Evolutionary conservation across 2,113 vertebrate species (phyloP).

Genomic region (Aspidoscelis tigris): DNA sequence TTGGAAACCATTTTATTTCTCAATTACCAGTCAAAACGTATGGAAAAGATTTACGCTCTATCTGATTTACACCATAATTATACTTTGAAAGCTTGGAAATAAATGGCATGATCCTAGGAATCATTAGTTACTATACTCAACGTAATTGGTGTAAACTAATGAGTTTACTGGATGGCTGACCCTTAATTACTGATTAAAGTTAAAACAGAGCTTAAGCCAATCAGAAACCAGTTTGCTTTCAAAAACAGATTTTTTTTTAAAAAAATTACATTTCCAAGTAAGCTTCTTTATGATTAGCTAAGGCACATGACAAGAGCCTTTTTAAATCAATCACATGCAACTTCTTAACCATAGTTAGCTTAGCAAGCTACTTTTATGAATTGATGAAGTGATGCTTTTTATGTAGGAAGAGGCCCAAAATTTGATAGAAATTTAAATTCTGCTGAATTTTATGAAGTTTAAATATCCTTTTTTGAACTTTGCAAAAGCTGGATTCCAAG

Average conservation of each 20-base stretch:
- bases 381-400: slow-evolving; percentile 43
- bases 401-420: too few relatives aligned
- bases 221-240: slow-evolving; percentile 78
- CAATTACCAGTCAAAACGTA: slow-evolving; percentile 86
- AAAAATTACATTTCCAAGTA: slow-evolving; percentile 78
- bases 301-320: slow-evolving; percentile 70
- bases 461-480: too few relatives aligned
- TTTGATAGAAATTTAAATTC: too few relatives aligned
- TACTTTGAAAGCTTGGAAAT: slow-evolving; percentile 83
- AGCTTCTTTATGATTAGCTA: slow-evolving; percentile 79
- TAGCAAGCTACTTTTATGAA: slow-evolving; percentile 68
- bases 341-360: slow-evolving; percentile 74
- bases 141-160: slow-evolving; percentile 87
- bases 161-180: slow-evolving; percentile 81
- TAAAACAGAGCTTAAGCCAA: slow-evolving; percentile 78
- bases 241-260: slow-evolving; percentile 67
- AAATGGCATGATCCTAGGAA: slow-evolving; percentile 82
- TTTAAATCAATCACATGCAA: slow-evolving; percentile 75
- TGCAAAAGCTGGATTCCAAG: too few relatives aligned
- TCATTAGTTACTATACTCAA: slow-evolving; percentile 85
- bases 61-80: slow-evolving; percentile 88
- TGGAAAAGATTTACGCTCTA: slow-evolving; percentile 86
- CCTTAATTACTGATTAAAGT: slow-evolving; percentile 86
- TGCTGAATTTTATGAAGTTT: too few relatives aligned
- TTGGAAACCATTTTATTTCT: slow-evolving; percentile 90